Conservation (phyloP, 2,113 vertebrate genomes). For the Zosterops borbonicus region DNA sequence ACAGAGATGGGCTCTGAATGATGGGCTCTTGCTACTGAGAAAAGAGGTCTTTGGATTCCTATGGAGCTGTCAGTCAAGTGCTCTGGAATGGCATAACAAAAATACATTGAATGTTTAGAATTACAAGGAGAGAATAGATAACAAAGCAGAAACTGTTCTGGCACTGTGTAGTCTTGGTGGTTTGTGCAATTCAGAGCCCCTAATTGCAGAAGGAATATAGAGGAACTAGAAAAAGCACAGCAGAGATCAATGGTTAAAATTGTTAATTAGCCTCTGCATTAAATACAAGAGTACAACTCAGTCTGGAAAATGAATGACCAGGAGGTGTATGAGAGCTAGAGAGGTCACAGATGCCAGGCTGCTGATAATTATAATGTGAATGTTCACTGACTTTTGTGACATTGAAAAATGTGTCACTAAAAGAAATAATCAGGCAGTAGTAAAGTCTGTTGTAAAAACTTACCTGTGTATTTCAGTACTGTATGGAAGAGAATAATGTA, state of each 20-base stretch:
- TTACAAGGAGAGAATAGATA: background rate
- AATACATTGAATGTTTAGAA: background rate
- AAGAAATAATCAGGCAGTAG: background rate
- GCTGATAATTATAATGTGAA: background rate
- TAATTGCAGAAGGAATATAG: background rate
- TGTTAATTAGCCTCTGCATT: background rate
- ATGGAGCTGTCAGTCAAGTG: background rate
- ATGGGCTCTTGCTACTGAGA: background rate
- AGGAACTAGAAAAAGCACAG: background rate
- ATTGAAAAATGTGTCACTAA: background rate
- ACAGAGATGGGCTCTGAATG: background rate
- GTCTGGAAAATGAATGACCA: background rate
- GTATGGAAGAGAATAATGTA: background rate
- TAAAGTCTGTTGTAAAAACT: background rate
- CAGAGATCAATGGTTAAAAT: background rate
- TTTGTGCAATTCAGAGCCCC: background rate
- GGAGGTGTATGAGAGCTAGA: background rate
- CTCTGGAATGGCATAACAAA: background rate
- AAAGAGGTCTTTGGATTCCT: background rate
- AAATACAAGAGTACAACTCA: background rate
- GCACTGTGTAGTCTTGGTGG: background rate
- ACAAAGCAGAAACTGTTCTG: background rate
- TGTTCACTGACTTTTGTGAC: rapidly evolving
- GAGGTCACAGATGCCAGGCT: background rate
- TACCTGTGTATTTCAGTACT: background rate